A percentile compares a stretch with the other conserved stretches of the same genome.
phyloP scores from a whole-genome alignment of 2,113 vertebrate species.

The Aptenodytes patagonicus region DNA sequence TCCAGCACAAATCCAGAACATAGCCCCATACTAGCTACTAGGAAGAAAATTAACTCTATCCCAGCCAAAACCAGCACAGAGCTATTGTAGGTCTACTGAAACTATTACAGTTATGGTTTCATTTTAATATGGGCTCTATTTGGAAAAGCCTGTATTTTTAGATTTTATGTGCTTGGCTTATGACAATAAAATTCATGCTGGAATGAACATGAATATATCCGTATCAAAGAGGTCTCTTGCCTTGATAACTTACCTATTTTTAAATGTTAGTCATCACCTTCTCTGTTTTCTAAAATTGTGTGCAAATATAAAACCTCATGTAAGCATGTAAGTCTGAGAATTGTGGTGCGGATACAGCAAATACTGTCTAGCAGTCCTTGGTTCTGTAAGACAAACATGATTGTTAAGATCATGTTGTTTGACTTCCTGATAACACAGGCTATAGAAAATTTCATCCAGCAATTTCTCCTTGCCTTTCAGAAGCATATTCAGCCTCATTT shows the following conservation, averaged over 20 bases:
- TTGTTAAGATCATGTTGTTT: not conserved
- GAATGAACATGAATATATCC: not conserved
- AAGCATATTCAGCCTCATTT: not conserved
- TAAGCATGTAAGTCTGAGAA: not conserved
- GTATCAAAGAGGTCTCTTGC: not conserved
- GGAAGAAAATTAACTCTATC: not conserved
- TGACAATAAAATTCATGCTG: not conserved
- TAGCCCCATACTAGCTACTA: no score
- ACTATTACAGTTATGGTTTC: not conserved
- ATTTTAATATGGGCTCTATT: not conserved
- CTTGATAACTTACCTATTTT: not conserved
- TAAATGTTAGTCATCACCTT: not conserved
- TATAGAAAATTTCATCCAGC: not conserved
- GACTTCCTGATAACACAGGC: not conserved
- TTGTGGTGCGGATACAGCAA: not conserved
- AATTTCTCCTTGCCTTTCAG: not conserved
- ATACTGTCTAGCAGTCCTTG: not conserved
- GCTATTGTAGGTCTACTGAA: not conserved
- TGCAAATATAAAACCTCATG: not conserved
- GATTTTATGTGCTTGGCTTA: not conserved
- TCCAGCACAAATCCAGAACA: no score
- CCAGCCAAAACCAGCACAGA: not conserved
- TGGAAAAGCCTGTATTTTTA: not conserved
- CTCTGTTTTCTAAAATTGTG: not conserved
- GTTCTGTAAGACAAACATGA: not conserved